These are phyloP conservation scores for Pyxicephalus adspersus DNA, from an alignment of 2,113 vertebrate species.

Conservation along the genomic window DNA sequence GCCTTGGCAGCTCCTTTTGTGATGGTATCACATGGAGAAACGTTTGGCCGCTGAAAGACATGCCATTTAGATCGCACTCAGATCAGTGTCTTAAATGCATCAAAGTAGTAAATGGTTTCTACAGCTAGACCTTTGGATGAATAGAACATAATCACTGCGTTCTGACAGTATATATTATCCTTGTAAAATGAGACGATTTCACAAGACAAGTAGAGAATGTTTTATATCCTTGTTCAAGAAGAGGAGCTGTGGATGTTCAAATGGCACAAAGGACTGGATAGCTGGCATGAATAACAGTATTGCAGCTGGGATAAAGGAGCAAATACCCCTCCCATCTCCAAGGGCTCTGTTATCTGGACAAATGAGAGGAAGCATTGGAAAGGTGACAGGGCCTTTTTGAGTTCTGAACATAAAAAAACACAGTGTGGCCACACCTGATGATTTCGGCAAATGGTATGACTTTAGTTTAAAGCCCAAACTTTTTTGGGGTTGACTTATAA, in stretches of 20 bases:
- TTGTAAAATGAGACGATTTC: background rate
- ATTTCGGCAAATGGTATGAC: too few relatives aligned
- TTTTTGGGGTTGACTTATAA: too few relatives aligned
- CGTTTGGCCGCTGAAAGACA: background rate
- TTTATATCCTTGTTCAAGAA: background rate
- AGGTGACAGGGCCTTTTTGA: too few relatives aligned
- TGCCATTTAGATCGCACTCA: conserved; percentile 1
- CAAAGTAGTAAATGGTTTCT: conserved; percentile 24
- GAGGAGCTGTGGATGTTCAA: too few relatives aligned
- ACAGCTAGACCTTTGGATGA: conserved; percentile 4
- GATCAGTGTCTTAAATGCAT: conserved; percentile 32
- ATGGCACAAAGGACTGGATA: too few relatives aligned
- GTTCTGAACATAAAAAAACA: too few relatives aligned
- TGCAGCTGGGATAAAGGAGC: background rate
- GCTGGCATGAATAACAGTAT: too few relatives aligned
- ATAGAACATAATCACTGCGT: background rate
- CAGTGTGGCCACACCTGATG: too few relatives aligned
- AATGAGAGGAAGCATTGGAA: too few relatives aligned
- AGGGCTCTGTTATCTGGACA: too few relatives aligned
- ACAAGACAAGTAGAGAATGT: background rate
- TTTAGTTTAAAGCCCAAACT: too few relatives aligned
- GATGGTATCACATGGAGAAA: conserved; percentile 26
- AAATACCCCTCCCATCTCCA: too few relatives aligned
- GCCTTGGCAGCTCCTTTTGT: conserved; percentile 25
- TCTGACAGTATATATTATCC: conserved; percentile 14